A percentile compares a stretch with the other conserved stretches of the same genome.
Evolutionary conservation across 2,888 invertebrate species (phyloP).

Genomic region (Caenorhabditis wallacei): DNA sequence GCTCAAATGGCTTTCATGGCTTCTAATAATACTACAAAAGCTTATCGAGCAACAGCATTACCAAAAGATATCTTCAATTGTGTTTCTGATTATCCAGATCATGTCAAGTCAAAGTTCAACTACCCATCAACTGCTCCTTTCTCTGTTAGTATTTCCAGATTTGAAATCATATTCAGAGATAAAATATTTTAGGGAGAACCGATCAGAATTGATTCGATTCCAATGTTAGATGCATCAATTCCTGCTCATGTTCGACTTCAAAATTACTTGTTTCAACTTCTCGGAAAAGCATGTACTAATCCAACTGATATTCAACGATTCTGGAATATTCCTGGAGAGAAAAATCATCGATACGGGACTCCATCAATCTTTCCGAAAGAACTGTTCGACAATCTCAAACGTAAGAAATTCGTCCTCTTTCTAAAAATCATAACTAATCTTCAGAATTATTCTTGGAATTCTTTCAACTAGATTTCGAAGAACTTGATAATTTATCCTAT

Average conservation of each 20-base stretch:
- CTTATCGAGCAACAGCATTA: neutral
- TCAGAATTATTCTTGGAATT: constrained; percentile 15
- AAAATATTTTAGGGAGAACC: constrained; percentile 1
- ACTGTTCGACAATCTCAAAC: constrained; percentile 7
- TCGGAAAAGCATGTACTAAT: constrained; percentile 6
- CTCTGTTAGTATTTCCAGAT: neutral
- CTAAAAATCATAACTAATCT: neutral
- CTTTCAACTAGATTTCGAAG: constrained; percentile 7
- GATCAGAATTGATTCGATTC: neutral
- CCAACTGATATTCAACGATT: constrained; percentile 5
- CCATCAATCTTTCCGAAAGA: neutral
- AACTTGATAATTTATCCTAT: neutral
- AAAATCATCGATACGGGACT: neutral
- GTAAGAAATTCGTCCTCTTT: neutral
- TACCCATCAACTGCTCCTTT: neutral
- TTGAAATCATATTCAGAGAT: neutral
- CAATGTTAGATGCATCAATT: neutral
- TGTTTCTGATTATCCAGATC: neutral
- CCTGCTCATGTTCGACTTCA: constrained; percentile 13
- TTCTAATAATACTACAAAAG: neutral
- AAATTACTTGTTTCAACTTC: constrained; percentile 13
- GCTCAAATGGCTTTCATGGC: constrained; percentile 5
- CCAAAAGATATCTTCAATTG: constrained; percentile 8
- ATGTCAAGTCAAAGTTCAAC: neutral
- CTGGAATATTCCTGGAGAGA: constrained; percentile 21